Base-by-base conservation (phyloP, 2,888 invertebrate genomes). In the Bursaphelenchus okinawaensis region DNA sequence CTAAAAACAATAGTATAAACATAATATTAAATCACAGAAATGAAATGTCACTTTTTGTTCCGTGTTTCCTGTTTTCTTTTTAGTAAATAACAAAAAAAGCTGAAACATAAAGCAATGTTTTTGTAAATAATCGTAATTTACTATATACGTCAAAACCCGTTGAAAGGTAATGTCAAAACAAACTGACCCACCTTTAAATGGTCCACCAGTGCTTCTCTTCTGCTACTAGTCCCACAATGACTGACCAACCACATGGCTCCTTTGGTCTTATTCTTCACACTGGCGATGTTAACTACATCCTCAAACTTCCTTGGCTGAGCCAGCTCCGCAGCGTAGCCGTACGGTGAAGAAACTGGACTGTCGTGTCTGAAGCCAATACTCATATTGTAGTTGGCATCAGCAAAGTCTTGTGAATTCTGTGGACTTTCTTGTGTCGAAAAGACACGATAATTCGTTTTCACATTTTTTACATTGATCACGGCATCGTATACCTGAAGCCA, bases 281-380 rank as follows among this genome's bases (percentile, higher is more conserved):
- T 23, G 8, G 54, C 24, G 1, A 28, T 59, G 50, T 71, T 59
- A 9, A 69, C 52, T 22, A 67, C 60, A 31, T 68, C 26, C 19
- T 29, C 28, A 26, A 23, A 27, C 23, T 9, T 16, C 19, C 19
- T 23, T 28, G 26, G 62, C 22, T 24, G n/a, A 12, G 19, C 12
- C 27, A 63, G 4, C 22, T 22, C 22, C 7, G 50, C 0, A 64
- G 51, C 27, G 7, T 26, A 27, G 59, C 67, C 81, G 65, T 81
- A 81, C 7, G 81, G 81, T 24, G 76, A 77, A 20, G 78, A 71
- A 16, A 72, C 73, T 16, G 75, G 69, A 0, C 79, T 71, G 61
- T 81, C 81, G 51, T 79, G 79, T 19, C 81, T 72, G 52, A 72
- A 81, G 6, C 81, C 79, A 4, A 81, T 64, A 2, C 78, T 75